These are phyloP conservation scores for Drosophila watanabei DNA, from an alignment of 1,140 invertebrate genomes.

Conservation along the genomic window DNA sequence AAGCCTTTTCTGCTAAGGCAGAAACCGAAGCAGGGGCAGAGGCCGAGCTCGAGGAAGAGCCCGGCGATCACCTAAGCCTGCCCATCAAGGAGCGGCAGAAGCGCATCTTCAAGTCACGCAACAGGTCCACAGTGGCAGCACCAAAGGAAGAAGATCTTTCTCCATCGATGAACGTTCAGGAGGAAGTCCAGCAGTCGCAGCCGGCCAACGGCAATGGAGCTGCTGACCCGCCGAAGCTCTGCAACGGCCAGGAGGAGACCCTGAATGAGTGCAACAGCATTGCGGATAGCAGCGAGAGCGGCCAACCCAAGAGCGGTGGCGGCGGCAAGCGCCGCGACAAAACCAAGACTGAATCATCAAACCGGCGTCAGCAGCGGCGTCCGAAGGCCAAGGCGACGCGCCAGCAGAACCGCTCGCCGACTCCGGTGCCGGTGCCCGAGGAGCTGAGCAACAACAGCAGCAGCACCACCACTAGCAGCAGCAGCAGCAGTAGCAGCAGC, in stretches of 20 bases:
- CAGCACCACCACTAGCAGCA: constrained; percentile 25
- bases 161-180: neutral
- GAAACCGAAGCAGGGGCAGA: neutral
- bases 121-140: constrained; percentile 40
- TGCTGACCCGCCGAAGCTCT: neutral
- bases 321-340: constrained; percentile 14
- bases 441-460: constrained; percentile 51
- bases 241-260: constrained; percentile 15
- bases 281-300: neutral
- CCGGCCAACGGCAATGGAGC: neutral
- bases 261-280: constrained; percentile 2
- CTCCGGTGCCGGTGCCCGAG: constrained; percentile 11
- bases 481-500: constrained; percentile 8
- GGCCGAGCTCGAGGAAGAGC: neutral
- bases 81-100: constrained; percentile 81
- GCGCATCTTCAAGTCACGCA: constrained; percentile 81
- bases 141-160: neutral
- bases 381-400: neutral
- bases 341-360: constrained; percentile 38
- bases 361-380: neutral
- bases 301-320: neutral
- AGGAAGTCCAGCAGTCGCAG: neutral
- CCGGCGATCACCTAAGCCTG: constrained; percentile 36
- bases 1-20: neutral
- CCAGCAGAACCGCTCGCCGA: neutral